Base-by-base conservation (phyloP, 2,113 vertebrate genomes). In the Periophthalmodon schlosseri region DNA sequence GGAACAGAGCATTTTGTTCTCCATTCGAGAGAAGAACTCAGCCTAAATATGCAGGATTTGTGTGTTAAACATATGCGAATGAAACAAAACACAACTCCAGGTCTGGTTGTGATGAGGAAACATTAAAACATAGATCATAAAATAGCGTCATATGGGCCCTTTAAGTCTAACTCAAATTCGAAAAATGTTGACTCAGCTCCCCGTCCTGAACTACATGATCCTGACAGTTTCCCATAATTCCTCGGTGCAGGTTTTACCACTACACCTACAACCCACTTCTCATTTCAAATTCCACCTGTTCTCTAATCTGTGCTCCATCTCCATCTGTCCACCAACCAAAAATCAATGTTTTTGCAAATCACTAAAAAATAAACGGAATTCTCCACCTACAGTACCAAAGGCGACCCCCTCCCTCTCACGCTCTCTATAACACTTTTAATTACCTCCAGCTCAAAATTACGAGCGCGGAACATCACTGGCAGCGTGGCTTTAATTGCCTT, bases 391-490 rank as follows among this genome's bases (percentile, higher is more conserved):
- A 67, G 16, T 71, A 75, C 58, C 68, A 52, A 52, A 71, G 56
- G 74, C 76, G 76, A 71, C 69, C 69, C 52, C 75, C 65, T 69
- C 69, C 66, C 82, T 50, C 64, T n/a, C 61, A 23, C 64, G 54
- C 33, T 73, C 50, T 33, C 81, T 70, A 68, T 87, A 92, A 91
- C 86, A 83, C 80, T 91, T 91, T 93, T 92, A 93, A 94, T 93
- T 92, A 91, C 10, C 36, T 3, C 13, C n/a, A 90, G 90, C 88
- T 89, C 88, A 82, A 91, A 93, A 91, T 91, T 90, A 93, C 60
- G 84, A 92, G 83, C 76, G 71, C 63, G 76, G 69, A 91, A 91
- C 90, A 74, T 87, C 28, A 23, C 76, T 69, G 82, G 76, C 86
- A 87, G 91, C 89, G 84, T 88, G 83, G 71, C 77, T 89, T 89